Percentiles rank a stretch among this genome's conserved stretches.
Evolutionary conservation across 2,888 invertebrate species (phyloP).

Genomic region (Periphyllus acericola): DNA sequence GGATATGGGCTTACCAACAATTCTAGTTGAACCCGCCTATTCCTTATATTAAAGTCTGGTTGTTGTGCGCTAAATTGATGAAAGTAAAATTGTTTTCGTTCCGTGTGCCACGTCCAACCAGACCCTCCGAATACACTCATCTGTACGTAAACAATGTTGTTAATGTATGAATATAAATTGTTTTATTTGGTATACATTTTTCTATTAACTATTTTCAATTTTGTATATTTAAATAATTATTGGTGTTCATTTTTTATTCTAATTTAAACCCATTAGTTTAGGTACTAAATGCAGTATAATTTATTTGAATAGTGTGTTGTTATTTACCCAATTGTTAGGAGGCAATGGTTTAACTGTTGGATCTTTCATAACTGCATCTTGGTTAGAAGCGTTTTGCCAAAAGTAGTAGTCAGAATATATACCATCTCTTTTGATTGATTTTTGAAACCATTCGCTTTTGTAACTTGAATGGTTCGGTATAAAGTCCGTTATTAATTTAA

Average conservation of each 20-base stretch:
- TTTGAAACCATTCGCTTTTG: slow-evolving; percentile 70
- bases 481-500: slow-evolving; percentile 65
- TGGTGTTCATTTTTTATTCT: no score
- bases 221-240: no score
- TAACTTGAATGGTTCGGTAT: slow-evolving; percentile 67
- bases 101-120: slow-evolving; percentile 78
- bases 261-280: no score
- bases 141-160: slow-evolving; percentile 18
- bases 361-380: slow-evolving; percentile 63
- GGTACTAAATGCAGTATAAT: no score
- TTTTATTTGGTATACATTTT: no score
- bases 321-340: slow-evolving; percentile 66
- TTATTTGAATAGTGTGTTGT: background rate
- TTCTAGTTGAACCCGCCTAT: slow-evolving; percentile 73
- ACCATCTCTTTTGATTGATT: slow-evolving; percentile 66
- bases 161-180: no score
- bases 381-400: slow-evolving; percentile 67
- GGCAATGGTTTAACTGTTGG: slow-evolving; percentile 35
- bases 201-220: no score
- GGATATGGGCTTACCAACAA: slow-evolving; percentile 73
- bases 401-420: slow-evolving; percentile 69
- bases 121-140: slow-evolving; percentile 69
- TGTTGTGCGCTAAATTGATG: slow-evolving; percentile 81
- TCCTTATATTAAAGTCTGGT: slow-evolving; percentile 84
- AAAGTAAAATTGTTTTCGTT: slow-evolving; percentile 78